phyloP scores from a whole-genome alignment of 2,113 vertebrate genomes.

The Nothocercus nigrocapillus region DNA sequence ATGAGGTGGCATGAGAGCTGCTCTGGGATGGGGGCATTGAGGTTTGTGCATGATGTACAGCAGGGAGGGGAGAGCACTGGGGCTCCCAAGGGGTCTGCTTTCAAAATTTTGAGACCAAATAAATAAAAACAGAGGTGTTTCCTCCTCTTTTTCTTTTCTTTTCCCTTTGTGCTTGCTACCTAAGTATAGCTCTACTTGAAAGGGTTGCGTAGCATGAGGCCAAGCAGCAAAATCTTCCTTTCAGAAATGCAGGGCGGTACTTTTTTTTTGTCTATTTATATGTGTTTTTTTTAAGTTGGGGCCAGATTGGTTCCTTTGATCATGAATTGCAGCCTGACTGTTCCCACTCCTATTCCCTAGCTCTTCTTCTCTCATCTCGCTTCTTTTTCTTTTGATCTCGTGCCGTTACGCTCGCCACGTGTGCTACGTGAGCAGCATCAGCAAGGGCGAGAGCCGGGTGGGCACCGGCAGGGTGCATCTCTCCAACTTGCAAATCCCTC shows the following conservation, averaged over 20 bases:
- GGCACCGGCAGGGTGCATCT: not conserved
- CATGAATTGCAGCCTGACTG: slow-evolving; percentile 41
- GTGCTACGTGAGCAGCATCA: slow-evolving; percentile 44
- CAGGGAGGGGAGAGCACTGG: not conserved
- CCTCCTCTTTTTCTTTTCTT: not conserved
- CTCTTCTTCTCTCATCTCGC: slow-evolving; percentile 27
- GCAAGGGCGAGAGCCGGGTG: not conserved
- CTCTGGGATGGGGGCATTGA: not conserved
- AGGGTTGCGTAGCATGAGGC: not conserved
- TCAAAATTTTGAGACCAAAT: slow-evolving; percentile 1
- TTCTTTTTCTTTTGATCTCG: slow-evolving; percentile 63
- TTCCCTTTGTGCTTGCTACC: not conserved
- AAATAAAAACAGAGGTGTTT: not conserved
- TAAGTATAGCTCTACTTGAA: slow-evolving; percentile 23
- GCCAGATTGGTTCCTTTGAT: slow-evolving; percentile 53
- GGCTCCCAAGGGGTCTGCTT: not conserved
- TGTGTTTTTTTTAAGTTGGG: not conserved
- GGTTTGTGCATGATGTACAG: not conserved
- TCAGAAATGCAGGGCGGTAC: not conserved
- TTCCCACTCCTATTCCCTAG: slow-evolving; percentile 55
- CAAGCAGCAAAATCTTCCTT: slow-evolving; percentile 19
- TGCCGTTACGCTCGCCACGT: slow-evolving; percentile 44
- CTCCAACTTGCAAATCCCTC: not conserved
- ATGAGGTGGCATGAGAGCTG: not conserved
- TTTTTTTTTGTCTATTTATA: slow-evolving; percentile 21